Percentiles rank a stretch among this genome's conserved stretches.
Conservation (phyloP, 2,113 vertebrate species). For the Chauna torquata region DNA sequence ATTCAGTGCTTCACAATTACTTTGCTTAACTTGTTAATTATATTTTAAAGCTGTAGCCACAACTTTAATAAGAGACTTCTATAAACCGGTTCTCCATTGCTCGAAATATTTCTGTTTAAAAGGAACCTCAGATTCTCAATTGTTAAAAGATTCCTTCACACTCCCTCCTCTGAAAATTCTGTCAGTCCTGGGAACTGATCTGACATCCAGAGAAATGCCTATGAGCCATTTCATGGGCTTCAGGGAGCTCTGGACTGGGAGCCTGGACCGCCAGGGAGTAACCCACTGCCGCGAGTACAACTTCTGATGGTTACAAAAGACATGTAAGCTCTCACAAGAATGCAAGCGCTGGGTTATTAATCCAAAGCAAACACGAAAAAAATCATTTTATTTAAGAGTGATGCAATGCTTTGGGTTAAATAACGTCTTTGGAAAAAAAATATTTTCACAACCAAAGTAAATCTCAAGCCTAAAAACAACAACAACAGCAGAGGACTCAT, state of each 20-base stretch:
- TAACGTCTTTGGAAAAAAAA: background rate
- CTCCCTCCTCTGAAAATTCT: background rate
- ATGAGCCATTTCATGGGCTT: background rate
- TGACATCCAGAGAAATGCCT: background rate
- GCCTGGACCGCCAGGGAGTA: background rate
- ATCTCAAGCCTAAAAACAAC: background rate
- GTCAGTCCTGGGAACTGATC: background rate
- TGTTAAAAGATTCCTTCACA: background rate
- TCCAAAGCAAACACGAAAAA: constrained; percentile 53
- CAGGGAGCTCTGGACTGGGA: fast-evolving
- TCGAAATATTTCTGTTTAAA: background rate
- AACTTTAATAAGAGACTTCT: background rate
- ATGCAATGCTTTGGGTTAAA: constrained; percentile 18
- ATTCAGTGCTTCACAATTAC: background rate
- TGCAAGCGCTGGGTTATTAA: constrained; percentile 7
- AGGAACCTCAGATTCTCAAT: background rate
- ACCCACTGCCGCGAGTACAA: background rate
- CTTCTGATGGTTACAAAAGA: constrained; percentile 46
- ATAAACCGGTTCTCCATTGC: background rate
- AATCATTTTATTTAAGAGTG: constrained; percentile 15
- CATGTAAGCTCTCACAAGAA: constrained; percentile 9
- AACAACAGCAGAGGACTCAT: background rate
- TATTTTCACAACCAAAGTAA: background rate
- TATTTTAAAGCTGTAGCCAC: background rate
- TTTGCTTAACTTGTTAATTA: background rate